Percentiles rank a stretch among this genome's conserved stretches.
phyloP scores from a whole-genome alignment of 2,113 vertebrate species.

The Colistium nudipinnis region DNA sequence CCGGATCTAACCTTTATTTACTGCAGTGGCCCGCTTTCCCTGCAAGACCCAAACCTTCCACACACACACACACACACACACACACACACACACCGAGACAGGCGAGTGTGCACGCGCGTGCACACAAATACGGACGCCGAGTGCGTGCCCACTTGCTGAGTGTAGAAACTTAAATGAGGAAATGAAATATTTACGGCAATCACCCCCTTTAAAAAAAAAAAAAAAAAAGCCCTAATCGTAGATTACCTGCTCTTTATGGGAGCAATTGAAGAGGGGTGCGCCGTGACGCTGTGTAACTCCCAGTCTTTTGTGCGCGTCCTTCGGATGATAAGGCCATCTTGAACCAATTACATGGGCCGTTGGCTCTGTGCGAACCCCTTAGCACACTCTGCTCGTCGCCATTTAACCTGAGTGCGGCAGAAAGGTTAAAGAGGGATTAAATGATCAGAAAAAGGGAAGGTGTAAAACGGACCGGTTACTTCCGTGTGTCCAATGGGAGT shows the following conservation, averaged over 20 bases:
- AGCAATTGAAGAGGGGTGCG: conserved; percentile 4
- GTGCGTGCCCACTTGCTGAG: too few species aligned
- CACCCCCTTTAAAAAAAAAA: too few species aligned
- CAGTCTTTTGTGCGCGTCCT: conserved; percentile 28
- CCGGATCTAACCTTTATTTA: conserved; percentile 11
- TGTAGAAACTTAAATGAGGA: conserved; percentile 8
- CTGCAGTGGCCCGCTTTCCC: conserved; percentile 20
- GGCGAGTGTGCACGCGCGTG: too few species aligned
- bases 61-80: neutral
- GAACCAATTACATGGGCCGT: conserved; percentile 75
- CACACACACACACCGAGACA: neutral
- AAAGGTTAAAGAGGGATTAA: conserved; percentile 50
- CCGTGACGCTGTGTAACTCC: conserved; percentile 1
- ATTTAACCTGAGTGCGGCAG: conserved; percentile 35
- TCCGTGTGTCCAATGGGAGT: conserved; percentile 11
- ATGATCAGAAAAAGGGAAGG: conserved; percentile 33
- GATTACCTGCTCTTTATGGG: conserved; percentile 24
- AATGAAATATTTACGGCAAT: conserved; percentile 10
- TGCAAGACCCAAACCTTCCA: neutral
- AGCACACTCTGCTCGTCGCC: conserved; percentile 32
- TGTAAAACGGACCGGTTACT: conserved; percentile 9
- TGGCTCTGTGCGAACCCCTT: conserved; percentile 63
- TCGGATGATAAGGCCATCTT: conserved; percentile 66
- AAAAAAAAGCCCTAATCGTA: neutral
- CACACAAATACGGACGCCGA: neutral